phyloP scores from a whole-genome alignment of 2,113 vertebrate species.

The Cichladusa arquata region DNA sequence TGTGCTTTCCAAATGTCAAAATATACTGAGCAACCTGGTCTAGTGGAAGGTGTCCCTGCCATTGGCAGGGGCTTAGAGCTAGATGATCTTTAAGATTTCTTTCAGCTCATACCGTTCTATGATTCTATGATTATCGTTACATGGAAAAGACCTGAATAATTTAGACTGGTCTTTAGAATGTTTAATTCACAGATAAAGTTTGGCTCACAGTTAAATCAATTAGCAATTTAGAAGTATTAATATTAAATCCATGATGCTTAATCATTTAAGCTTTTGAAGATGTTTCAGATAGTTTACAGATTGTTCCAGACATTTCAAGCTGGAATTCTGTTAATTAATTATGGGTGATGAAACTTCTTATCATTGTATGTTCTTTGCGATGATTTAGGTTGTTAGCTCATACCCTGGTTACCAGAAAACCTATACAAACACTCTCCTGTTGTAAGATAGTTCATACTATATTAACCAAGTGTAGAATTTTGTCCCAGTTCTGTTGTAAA shows the following conservation, averaged over 20 bases:
- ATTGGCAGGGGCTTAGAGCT: neutral
- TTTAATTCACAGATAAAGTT: neutral
- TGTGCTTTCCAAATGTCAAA: neutral
- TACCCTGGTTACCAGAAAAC: neutral
- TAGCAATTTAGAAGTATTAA: neutral
- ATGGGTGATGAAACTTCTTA: neutral
- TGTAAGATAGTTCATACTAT: neutral
- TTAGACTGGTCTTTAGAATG: neutral
- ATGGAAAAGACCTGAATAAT: neutral
- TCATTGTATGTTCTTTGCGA: neutral
- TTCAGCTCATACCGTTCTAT: neutral
- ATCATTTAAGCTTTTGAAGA: neutral
- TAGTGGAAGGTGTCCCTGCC: neutral
- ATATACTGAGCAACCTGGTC: neutral
- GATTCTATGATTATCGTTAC: accelerated
- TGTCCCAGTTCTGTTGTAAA: neutral
- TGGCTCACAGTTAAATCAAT: neutral
- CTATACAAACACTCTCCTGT: neutral
- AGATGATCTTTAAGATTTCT: neutral
- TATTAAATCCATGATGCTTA: neutral
- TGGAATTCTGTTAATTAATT: neutral
- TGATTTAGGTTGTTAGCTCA: neutral
- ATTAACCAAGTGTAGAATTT: neutral
- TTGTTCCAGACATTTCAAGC: neutral
- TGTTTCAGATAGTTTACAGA: neutral